A percentile compares a stretch with the other conserved stretches of the same genome.
Evolutionary conservation across 2,113 vertebrate species (phyloP).

Genomic region (Lynx canadensis): DNA sequence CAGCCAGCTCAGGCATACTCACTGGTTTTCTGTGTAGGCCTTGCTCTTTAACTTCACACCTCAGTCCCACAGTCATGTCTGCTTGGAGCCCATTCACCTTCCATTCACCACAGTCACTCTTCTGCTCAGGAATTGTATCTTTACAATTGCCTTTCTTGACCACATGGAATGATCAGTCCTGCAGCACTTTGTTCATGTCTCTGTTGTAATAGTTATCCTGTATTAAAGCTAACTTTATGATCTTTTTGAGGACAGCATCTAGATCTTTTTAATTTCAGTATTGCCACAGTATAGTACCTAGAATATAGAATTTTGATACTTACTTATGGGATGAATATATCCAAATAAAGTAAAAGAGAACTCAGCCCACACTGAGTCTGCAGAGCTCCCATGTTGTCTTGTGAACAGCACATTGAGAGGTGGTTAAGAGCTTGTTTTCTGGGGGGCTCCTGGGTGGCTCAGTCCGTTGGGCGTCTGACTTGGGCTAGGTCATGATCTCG

Average conservation of each 20-base stretch:
- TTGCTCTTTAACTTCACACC: not conserved
- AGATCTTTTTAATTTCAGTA: not conserved
- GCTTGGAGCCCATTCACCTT: not conserved
- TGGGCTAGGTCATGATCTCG: too few relatives aligned
- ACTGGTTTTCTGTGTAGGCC: not conserved
- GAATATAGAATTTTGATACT: conserved; percentile 18
- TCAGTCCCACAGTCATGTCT: not conserved
- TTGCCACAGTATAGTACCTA: not conserved
- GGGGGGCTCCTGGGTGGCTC: not conserved
- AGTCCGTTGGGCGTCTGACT: too few relatives aligned
- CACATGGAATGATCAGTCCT: not conserved
- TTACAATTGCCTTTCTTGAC: not conserved
- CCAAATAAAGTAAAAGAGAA: not conserved
- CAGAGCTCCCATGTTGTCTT: not conserved
- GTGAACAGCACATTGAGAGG: not conserved
- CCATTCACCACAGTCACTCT: not conserved
- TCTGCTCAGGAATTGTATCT: not conserved
- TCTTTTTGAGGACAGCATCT: not conserved
- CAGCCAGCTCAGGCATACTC: not conserved
- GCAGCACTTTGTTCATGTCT: not conserved
- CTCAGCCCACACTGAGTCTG: not conserved
- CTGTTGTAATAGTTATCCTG: not conserved
- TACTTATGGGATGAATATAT: not conserved
- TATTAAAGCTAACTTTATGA: not conserved
- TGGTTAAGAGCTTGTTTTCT: not conserved